Base-by-base conservation (phyloP, 2,113 vertebrate species). In the Osmerus eperlanus region DNA sequence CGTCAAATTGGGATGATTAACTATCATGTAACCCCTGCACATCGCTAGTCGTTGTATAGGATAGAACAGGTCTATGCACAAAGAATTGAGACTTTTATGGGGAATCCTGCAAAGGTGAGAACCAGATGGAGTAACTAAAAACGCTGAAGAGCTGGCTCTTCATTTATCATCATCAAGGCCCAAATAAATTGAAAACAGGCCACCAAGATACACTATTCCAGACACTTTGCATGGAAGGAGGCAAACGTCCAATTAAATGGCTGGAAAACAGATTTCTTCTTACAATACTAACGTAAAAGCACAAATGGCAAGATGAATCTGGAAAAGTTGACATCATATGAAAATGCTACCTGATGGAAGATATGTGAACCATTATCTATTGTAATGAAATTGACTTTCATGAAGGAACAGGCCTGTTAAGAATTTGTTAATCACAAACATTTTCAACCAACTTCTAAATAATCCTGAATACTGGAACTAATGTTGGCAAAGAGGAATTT, bases 131-230 rank as follows among this genome's bases (percentile, higher is more conserved):
- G 76, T 85, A 88, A 86, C 73, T 88, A 79, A 86, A 87, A 90
- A 81, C 80, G 86, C 83, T 72, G 80, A 74, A 76, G 77, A 71
- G 73, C 82, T 72, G 78, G 81, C 82, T 89, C 85, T 85, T 91
- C 88, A 86, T 89, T 88, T 86, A 89, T 89, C 89, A 88, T 89
- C 86, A 90, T 89, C 83, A 89, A 84, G 84, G 83, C 21, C 77
- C 78, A 36, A 65, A 86, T 83, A 91, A 91, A 92, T 89, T 90
- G 84, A 88, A 92, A 92, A 87, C 90, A 90, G 89, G 80, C 89
- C 73, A 67, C 77, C 68, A 67, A 84, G 82, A 85, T 85, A 84
- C 83, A 81, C 80, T 71, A 79, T 83, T 85, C 88, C 89, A 91
- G 85, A 90, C 81, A 84, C 84, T 16, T 67, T 55, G 18, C 83